Evolutionary conservation across 2,797 vertebrate genomes (phyloP), one percentile per base, ranked within the genome.

Genomic region (Hemitrygon akajei): DNA sequence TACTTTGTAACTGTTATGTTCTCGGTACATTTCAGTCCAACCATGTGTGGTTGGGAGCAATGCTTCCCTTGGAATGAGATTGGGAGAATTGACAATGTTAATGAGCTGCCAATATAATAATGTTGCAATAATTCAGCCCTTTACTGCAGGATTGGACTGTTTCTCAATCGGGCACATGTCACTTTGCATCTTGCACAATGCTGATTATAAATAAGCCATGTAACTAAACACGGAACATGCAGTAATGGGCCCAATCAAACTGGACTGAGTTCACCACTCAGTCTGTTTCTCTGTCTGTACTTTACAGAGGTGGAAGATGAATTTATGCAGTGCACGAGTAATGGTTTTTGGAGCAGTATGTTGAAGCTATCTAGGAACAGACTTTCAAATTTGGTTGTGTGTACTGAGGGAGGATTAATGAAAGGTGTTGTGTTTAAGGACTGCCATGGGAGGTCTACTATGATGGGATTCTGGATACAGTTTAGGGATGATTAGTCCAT

Each of bases 21-120:
- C 71, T 12, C 27, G 58, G 91, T 93, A 75, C 71, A 18, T 93
- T 93, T 58, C 91, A 93, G 25, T 76, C 91, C 71, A 56, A n/a
- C 69, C 91, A 93, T 76, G 71, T 76, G 6, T 71, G 30, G 34
- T 56, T 22, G 18, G 34, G 18, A 37, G 60, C 66, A 91, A 91
- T 91, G n/a, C 30, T 91, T 71, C 22, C 4, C 73, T 14, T n/a
- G 27, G 37, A 0, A 76, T 58, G 27, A 18, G 34, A 71, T 27
- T 92, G 71, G 37, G 22, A 73, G 66, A 93, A 76, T 93, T 56
- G 25, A 27, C 76, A 40, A 76, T 12, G 71, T 92, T 92, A 73
- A 20, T 91, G 37, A 47, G 40, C 25, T 93, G 91, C 40, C 71
- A 56, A 56, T 58, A 56, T 75, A 93, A 56, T 11, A 14, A 7